phyloP scores from a whole-genome alignment of 2,888 invertebrate genomes.

The Spisula subtruncata region DNA sequence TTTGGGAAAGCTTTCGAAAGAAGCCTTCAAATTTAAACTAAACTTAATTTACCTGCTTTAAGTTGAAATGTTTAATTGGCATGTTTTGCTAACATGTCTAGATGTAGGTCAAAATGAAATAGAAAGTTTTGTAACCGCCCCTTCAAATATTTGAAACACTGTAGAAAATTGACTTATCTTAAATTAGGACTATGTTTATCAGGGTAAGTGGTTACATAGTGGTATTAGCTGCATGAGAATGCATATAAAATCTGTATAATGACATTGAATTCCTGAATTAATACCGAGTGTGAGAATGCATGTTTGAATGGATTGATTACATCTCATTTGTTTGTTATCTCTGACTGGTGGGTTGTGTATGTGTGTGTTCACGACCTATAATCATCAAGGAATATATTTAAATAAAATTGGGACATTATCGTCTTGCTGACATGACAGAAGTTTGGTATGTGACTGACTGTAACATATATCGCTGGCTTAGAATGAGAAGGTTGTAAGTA shows the following conservation, averaged over 20 bases:
- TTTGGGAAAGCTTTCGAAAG: too few relatives aligned
- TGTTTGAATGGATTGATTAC: constrained; percentile 33
- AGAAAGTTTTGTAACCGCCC: not conserved
- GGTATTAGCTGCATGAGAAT: constrained; percentile 36
- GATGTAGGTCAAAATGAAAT: constrained; percentile 9
- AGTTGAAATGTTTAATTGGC: not conserved
- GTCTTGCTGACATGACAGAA: not conserved
- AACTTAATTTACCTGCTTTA: not conserved
- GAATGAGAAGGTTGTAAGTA: too few relatives aligned
- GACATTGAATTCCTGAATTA: constrained; percentile 42
- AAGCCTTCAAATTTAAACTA: too few relatives aligned
- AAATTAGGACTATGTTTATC: constrained; percentile 42
- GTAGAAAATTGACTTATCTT: constrained; percentile 24
- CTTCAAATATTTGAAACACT: not conserved
- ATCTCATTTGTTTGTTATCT: constrained; percentile 39
- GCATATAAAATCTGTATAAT: constrained; percentile 47
- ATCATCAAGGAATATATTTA: constrained; percentile 9
- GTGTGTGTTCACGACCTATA: not conserved
- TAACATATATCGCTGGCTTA: too few relatives aligned
- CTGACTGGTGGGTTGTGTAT: not conserved
- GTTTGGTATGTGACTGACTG: not conserved
- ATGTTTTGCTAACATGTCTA: not conserved
- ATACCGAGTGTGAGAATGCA: constrained; percentile 40
- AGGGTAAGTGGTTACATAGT: constrained; percentile 39
- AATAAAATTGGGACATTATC: not conserved